Conservation (phyloP, 2,113 vertebrate species). For the Embiotoca jacksoni region DNA sequence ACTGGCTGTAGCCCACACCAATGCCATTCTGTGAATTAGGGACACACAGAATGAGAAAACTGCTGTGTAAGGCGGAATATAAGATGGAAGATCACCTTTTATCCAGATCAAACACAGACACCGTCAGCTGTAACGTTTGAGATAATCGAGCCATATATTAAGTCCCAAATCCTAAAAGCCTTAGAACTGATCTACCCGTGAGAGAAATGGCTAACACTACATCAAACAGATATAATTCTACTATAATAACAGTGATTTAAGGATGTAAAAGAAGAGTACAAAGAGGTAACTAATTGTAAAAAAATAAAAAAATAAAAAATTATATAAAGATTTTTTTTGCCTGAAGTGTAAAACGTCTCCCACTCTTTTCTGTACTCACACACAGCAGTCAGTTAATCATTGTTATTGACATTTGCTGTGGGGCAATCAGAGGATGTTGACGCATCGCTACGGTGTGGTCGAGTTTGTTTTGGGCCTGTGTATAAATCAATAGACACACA, state of each 20-base stretch:
- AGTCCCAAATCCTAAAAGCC: neutral
- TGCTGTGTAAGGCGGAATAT: neutral
- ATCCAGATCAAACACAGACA: neutral
- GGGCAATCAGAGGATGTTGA: slow-evolving; percentile 69
- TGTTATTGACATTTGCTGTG: slow-evolving; percentile 67
- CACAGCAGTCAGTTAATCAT: slow-evolving; percentile 64
- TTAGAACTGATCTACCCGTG: neutral
- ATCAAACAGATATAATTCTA: too few species aligned
- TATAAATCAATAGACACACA: slow-evolving; percentile 71
- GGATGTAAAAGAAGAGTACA: neutral
- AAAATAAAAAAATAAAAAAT: slow-evolving; percentile 15
- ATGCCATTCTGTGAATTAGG: too few species aligned
- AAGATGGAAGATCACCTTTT: too few species aligned
- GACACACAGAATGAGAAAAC: neutral
- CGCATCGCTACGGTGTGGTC: slow-evolving; percentile 60
- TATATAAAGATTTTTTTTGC: neutral
- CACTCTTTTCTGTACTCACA: slow-evolving; percentile 10
- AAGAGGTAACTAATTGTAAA: neutral
- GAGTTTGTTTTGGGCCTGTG: slow-evolving; percentile 55
- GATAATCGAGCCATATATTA: neutral
- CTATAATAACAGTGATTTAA: too few species aligned
- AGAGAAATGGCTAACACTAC: too few species aligned
- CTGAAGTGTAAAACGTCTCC: slow-evolving; percentile 26
- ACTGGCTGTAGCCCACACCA: too few species aligned
- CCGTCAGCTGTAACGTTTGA: neutral